Evolutionary conservation across 2,888 invertebrate genomes (phyloP), one percentile per base, ranked within the genome.

Genomic region (Eupsilia transversa): DNA sequence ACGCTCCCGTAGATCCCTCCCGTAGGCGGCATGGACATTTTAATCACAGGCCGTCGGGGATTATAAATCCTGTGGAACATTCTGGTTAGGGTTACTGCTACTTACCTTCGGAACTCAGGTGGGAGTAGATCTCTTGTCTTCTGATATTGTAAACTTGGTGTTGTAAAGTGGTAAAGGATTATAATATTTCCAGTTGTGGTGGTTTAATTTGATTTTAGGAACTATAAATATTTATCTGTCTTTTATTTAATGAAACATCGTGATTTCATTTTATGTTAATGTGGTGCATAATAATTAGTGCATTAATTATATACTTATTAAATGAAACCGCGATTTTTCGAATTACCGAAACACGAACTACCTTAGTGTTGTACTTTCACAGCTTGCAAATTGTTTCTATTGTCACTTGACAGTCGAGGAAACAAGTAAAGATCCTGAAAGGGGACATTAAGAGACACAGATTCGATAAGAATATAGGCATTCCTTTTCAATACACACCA

Each of bases 1-100:
- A 80, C 80, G 71, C 46, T 71, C 71, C 71, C 82, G 67, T 77
- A 82, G 82, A 77, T 77, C 54, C 65, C 7, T n/a, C n/a, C 33
- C 46, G 43, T 64, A 71, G 46, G 46, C n/a, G 17, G 3, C 20
- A 54, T 52, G 6, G 33, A 38, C 12, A 46, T 60, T 52, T 52
- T 49, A 57, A 6, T 23, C 3, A 27, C 33, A 27, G 23, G 20
- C 14, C 49, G 38, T 30, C 10, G 17, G 60, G n/a, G 56, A 35
- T 54, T 52, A 70, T 57, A 57, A 70, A 65, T 57, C 6, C 6
- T 57, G 9, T 33, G 14, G 38, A 76, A 43, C 7, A 2, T 66
- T 57, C 69, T 56, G 41, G 59, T 59, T 30, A 35, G 20, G 27
- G n/a, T 64, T 33, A 35, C 57, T 60, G 27, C 2, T 30, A 33